Conservation (phyloP, 2,113 vertebrate species). For the Scomber japonicus region DNA sequence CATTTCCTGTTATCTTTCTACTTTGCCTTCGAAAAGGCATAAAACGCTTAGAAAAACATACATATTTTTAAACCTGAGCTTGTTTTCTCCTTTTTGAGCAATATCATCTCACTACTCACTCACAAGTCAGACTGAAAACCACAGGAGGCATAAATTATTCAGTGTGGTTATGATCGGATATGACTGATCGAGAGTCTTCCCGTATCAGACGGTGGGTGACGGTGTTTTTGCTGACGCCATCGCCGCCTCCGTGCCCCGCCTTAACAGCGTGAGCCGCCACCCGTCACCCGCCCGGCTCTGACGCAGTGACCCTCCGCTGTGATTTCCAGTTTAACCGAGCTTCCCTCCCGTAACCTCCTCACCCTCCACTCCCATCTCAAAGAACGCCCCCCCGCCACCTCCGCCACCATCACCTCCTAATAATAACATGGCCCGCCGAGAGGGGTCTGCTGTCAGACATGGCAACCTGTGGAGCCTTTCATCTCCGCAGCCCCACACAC, state of each 20-base stretch:
- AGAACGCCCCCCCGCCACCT: slow-evolving; percentile 43
- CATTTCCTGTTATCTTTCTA: too few relatives aligned
- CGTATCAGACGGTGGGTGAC: slow-evolving; percentile 11
- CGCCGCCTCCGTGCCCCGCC: not conserved
- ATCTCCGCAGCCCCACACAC: slow-evolving; percentile 67
- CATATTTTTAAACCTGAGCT: not conserved
- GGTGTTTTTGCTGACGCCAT: slow-evolving; percentile 23
- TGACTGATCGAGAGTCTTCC: slow-evolving; percentile 25
- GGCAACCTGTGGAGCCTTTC: slow-evolving; percentile 76
- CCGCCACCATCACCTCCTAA: slow-evolving; percentile 62
- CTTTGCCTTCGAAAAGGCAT: too few relatives aligned
- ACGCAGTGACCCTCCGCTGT: slow-evolving; percentile 44
- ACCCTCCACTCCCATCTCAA: slow-evolving; percentile 62
- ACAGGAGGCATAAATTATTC: slow-evolving; percentile 7
- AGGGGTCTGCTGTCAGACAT: slow-evolving; percentile 77
- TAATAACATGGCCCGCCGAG: slow-evolving; percentile 61
- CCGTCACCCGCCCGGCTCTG: slow-evolving; percentile 13
- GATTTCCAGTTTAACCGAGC: slow-evolving; percentile 47
- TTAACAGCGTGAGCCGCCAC: slow-evolving; percentile 7
- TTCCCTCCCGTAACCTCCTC: slow-evolving; percentile 52
- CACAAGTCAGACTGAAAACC: not conserved
- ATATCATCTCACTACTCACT: not conserved
- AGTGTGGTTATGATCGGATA: slow-evolving; percentile 2
- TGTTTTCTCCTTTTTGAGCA: not conserved
- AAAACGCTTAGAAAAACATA: too few relatives aligned